Conservation (phyloP, 1,140 invertebrate genomes). For the Sipha flava region DNA sequence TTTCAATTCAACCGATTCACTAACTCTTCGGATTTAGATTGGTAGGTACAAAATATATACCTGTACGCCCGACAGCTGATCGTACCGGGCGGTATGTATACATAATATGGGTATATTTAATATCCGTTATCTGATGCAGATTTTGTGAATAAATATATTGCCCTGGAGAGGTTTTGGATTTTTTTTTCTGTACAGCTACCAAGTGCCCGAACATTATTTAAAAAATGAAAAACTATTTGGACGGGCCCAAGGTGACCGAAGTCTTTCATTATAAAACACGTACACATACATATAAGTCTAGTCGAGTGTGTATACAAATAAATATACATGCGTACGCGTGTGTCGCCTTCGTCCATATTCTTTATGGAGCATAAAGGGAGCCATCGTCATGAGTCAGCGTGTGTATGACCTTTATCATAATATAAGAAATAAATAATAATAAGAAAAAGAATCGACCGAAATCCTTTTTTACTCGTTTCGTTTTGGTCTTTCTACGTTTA, state of each 20-base stretch:
- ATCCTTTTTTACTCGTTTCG: conserved; percentile 4
- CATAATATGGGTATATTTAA: no score
- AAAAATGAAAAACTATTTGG: background rate
- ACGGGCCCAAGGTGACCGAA: background rate
- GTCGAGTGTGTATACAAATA: background rate
- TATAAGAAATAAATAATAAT: background rate
- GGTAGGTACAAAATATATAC: no score
- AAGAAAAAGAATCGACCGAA: conserved; percentile 1
- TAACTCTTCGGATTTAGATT: no score
- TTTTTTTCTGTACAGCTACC: background rate
- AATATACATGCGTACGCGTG: background rate
- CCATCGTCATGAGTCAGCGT: conserved; percentile 15
- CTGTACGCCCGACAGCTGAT: no score
- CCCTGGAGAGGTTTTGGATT: background rate
- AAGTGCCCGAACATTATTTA: background rate
- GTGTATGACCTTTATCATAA: conserved; percentile 11
- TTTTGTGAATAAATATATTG: background rate
- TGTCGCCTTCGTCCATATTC: no score
- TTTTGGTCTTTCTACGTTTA: background rate
- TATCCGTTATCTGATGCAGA: background rate
- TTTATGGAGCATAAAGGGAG: background rate
- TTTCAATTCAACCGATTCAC: no score
- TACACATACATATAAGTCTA: background rate
- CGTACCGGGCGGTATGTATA: no score
- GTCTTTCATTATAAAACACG: background rate